Percentiles rank a stretch among this genome's conserved stretches.
phyloP scores from a whole-genome alignment of 2,888 invertebrate genomes.

The Drepanosiphum platanoidis region DNA sequence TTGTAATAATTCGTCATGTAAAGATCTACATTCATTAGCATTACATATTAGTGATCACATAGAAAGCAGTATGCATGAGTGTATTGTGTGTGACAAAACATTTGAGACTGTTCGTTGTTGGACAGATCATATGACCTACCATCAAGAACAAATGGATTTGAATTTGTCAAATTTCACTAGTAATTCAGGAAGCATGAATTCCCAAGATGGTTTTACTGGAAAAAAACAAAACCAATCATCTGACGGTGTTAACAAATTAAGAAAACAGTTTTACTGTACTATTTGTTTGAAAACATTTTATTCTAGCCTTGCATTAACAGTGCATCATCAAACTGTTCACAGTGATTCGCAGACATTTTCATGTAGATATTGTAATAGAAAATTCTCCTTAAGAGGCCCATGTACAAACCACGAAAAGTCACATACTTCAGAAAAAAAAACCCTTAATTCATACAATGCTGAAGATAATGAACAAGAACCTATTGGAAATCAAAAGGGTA shows the following conservation, averaged over 20 bases:
- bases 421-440: neutral
- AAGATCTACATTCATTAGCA: constrained; percentile 28
- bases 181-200: neutral
- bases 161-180: neutral
- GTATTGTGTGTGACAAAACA: constrained; percentile 28
- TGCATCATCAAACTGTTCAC: neutral
- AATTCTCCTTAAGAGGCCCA: neutral
- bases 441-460: neutral
- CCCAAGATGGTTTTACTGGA: neutral
- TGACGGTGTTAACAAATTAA: neutral
- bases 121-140: constrained; percentile 29
- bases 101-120: neutral
- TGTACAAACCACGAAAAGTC: constrained; percentile 48
- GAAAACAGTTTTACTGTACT: neutral
- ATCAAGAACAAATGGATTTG: constrained; percentile 18
- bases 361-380: constrained; percentile 21
- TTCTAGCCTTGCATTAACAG: neutral
- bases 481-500: neutral
- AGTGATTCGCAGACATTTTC: neutral
- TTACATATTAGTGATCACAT: constrained; percentile 22
- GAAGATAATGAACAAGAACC: neutral
- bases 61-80: constrained; percentile 6
- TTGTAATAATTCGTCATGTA: constrained; percentile 26
- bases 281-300: neutral
- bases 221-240: neutral